phyloP scores from a whole-genome alignment of 1,140 invertebrate genomes.

The Caerostris extrusa region DNA sequence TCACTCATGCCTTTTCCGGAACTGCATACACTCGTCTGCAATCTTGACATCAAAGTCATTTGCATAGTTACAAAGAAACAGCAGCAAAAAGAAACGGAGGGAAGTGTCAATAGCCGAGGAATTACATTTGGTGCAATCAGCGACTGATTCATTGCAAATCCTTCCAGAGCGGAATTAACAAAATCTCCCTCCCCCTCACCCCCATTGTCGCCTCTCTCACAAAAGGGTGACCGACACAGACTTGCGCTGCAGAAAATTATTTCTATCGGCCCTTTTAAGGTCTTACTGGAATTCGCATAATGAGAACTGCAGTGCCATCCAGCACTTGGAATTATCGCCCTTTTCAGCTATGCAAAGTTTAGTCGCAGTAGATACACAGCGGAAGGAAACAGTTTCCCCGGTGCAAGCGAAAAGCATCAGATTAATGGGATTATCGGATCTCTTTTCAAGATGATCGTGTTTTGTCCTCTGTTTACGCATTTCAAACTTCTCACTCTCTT shows the following conservation, averaged over 20 bases:
- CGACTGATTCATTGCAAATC: constrained; percentile 69
- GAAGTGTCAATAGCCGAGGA: constrained; percentile 47
- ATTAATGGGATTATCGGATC: constrained; percentile 71
- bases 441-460: constrained; percentile 49
- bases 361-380: too few species aligned
- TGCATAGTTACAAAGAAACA: constrained; percentile 52
- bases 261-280: constrained; percentile 23
- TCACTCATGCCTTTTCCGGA: neutral
- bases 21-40: neutral
- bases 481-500: neutral
- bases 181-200: neutral
- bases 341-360: neutral
- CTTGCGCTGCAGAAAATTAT: constrained; percentile 43
- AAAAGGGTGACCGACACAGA: neutral
- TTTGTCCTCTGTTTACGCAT: constrained; percentile 30
- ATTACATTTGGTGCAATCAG: constrained; percentile 67
- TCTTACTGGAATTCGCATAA: constrained; percentile 45
- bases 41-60: constrained; percentile 16
- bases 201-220: constrained; percentile 21
- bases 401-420: constrained; percentile 29
- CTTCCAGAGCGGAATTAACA: constrained; percentile 56
- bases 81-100: constrained; percentile 1
- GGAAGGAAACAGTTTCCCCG: neutral
- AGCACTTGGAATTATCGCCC: constrained; percentile 21
- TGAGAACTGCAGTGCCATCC: constrained; percentile 30